Base-by-base conservation (phyloP, 2,113 vertebrate species). In the Passer domesticus region DNA sequence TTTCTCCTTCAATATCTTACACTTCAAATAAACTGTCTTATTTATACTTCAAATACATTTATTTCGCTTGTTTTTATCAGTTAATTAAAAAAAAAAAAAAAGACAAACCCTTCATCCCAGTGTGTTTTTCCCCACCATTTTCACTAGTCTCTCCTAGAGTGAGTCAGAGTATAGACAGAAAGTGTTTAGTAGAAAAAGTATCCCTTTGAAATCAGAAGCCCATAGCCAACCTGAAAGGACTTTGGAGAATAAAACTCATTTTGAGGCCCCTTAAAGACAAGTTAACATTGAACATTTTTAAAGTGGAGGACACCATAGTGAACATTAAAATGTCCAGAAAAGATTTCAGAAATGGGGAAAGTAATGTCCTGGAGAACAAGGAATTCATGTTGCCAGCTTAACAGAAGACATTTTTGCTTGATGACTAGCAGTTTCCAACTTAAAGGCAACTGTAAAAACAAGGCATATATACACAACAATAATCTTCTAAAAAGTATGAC, bases 11-110 rank as follows among this genome's bases (percentile, higher is more conserved):
- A 46, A 18, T 56, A 89, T 62, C 89, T 87, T 59, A 88, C 39
- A 47, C 67, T 76, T 97, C 92, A 94, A 91, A 87, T 92, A 90
- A 95, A 20, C 37, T 47, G 59, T 62, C 64, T 96, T 90, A 90
- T 92, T 90, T 70, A 95, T 89, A 41, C 62, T 78, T 96, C 94
- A 94, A 94, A 93, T 91, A 75, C 10, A 0, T 22, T 89, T 81
- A 41, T 66, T 93, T 84, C 59, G 44, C 39, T 74, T 11, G 41
- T 87, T 93, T 95, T 86, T 87, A 96, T 91, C 90, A 80, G 75
- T 76, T 94, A 92, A 74, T 89, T 86, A 88, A 75, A 69, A 91
- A 75, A 33, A 91, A 75, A 33, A 56, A 69, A 60, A 59, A 25
- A 11, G 66, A 79, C 59, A 50, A 86, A 62, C 7, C 58, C 25